These are phyloP conservation scores for Troides oblongomaculatus DNA, from an alignment of 2,888 invertebrate species.

Conservation along the genomic window DNA sequence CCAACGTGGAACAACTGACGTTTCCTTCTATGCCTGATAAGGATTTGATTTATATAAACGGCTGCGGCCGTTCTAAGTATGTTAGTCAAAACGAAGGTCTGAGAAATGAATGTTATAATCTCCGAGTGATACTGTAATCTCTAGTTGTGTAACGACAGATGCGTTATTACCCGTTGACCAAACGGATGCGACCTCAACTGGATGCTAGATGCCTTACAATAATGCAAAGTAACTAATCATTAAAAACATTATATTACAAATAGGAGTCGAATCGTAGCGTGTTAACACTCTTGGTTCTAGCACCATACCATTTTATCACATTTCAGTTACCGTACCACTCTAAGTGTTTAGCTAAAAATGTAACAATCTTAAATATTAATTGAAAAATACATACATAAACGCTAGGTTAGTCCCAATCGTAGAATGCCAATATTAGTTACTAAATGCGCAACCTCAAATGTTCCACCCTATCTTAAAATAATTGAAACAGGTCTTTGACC, in stretches of 20 bases:
- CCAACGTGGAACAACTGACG: constrained; percentile 52
- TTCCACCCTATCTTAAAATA: constrained; percentile 68
- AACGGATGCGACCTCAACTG: constrained; percentile 69
- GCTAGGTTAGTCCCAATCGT: constrained; percentile 82
- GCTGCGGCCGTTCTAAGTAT: constrained; percentile 67
- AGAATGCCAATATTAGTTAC: constrained; percentile 80
- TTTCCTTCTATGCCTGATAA: constrained; percentile 67
- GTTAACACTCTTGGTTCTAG: constrained; percentile 80
- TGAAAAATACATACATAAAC: constrained; percentile 78
- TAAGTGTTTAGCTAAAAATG: constrained; percentile 81
- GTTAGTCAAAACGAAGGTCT: constrained; percentile 73
- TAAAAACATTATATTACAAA: constrained; percentile 74
- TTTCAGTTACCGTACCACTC: constrained; percentile 81
- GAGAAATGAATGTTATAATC: constrained; percentile 68
- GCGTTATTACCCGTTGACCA: constrained; percentile 58
- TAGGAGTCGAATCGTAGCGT: constrained; percentile 80
- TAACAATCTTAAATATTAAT: constrained; percentile 80
- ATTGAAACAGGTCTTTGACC: constrained; percentile 72
- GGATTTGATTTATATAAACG: constrained; percentile 65
- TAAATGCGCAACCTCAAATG: constrained; percentile 77
- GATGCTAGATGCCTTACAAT: constrained; percentile 77
- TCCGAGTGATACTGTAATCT: constrained; percentile 80
- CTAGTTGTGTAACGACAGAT: constrained; percentile 58
- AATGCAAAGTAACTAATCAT: constrained; percentile 75
- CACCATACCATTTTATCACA: constrained; percentile 82